A percentile compares a stretch with the other conserved stretches of the same genome.
These are phyloP conservation scores for Pterostichus niger DNA, from an alignment of 2,888 invertebrate species.

Conservation along the genomic window DNA sequence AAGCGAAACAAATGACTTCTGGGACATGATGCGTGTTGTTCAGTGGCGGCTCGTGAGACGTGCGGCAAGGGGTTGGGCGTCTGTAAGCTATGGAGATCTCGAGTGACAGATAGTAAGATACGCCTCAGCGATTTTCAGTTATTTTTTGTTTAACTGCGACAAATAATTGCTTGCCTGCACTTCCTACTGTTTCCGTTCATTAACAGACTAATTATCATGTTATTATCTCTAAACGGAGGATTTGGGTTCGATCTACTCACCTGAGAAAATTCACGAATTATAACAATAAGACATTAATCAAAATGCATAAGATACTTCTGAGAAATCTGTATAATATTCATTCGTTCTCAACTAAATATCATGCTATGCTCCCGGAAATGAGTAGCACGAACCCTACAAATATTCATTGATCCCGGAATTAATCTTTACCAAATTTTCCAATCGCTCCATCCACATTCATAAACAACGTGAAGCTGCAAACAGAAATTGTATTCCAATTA, in stretches of 20 bases:
- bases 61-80: slow-evolving; percentile 13
- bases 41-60: slow-evolving; percentile 67
- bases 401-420: no score
- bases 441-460: no score
- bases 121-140: slow-evolving; percentile 66
- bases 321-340: no score
- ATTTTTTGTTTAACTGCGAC: slow-evolving; percentile 64
- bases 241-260: slow-evolving; percentile 25
- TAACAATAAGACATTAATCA: background rate
- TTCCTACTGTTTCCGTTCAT: slow-evolving; percentile 61
- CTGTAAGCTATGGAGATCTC: slow-evolving; percentile 59
- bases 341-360: no score
- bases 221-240: slow-evolving; percentile 13
- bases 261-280: background rate
- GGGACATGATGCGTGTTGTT: slow-evolving; percentile 60
- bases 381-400: no score
- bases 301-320: background rate
- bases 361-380: no score
- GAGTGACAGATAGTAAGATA: slow-evolving; percentile 64
- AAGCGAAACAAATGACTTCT: slow-evolving; percentile 73
- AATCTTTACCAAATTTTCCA: no score
- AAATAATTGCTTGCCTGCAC: slow-evolving; percentile 56
- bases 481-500: no score
- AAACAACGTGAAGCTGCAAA: no score
- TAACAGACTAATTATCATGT: slow-evolving; percentile 54